These are phyloP conservation scores for Asobara japonica DNA, from an alignment of 1,140 invertebrate species.

Conservation along the genomic window DNA sequence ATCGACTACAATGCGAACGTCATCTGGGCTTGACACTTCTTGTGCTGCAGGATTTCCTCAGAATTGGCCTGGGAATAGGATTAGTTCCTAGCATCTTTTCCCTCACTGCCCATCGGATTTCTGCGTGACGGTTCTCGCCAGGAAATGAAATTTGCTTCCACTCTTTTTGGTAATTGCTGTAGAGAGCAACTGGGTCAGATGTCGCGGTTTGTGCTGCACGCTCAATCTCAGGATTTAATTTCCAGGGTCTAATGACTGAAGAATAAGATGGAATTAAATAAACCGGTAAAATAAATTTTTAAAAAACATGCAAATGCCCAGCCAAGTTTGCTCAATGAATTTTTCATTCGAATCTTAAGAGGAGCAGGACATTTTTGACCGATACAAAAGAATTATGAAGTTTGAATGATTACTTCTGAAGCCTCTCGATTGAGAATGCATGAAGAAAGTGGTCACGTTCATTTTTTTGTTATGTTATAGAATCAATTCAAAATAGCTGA, in stretches of 20 bases:
- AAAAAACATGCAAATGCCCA: too few species aligned
- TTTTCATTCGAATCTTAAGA: too few species aligned
- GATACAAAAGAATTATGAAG: conserved; percentile 4
- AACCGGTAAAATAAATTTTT: too few species aligned
- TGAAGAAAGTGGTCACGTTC: too few species aligned
- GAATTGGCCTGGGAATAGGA: conserved; percentile 53
- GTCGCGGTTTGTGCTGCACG: conserved; percentile 53
- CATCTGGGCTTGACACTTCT: conserved; percentile 42
- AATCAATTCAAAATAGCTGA: conserved; percentile 10
- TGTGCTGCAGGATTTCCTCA: conserved; percentile 44
- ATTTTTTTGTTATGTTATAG: too few species aligned
- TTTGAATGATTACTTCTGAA: too few species aligned
- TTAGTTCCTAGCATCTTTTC: conserved; percentile 68
- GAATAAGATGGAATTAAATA: conserved; percentile 27
- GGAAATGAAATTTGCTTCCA: conserved; percentile 80
- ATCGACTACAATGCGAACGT: conserved; percentile 4
- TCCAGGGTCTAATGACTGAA: conserved; percentile 67
- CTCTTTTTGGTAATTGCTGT: conserved; percentile 77
- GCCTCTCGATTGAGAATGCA: too few species aligned
- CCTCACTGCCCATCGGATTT: conserved; percentile 72
- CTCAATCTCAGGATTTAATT: conserved; percentile 50
- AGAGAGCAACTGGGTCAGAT: conserved; percentile 77
- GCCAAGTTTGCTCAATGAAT: too few species aligned
- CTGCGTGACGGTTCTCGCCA: conserved; percentile 71
- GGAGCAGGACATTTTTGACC: too few species aligned